Percentiles rank a stretch among this genome's conserved stretches.
Conservation (phyloP, 2,113 vertebrate species). For the Chitala chitala region DNA sequence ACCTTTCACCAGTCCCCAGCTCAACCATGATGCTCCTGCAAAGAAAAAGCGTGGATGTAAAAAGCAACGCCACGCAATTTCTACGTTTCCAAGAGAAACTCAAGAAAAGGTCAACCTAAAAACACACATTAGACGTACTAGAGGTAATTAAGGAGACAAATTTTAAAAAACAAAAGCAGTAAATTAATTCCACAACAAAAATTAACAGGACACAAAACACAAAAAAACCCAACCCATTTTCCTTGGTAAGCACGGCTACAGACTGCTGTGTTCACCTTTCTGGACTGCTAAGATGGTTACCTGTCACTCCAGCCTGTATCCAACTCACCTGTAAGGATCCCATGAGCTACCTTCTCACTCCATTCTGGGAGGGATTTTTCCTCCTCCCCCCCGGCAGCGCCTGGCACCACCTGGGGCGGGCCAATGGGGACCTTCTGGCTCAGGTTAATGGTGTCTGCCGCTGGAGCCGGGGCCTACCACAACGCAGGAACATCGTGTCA, state of each 20-base stretch:
- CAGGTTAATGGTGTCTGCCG: slow-evolving; percentile 72
- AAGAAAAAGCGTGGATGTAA: slow-evolving; percentile 15
- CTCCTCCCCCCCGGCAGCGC: background rate
- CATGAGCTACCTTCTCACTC: slow-evolving; percentile 91
- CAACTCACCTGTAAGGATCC: slow-evolving; percentile 83
- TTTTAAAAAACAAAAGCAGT: too few relatives aligned
- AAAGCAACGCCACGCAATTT: background rate
- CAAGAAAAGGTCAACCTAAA: too few relatives aligned
- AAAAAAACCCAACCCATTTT: too few relatives aligned
- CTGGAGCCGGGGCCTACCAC: slow-evolving; percentile 69
- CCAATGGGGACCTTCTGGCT: slow-evolving; percentile 71
- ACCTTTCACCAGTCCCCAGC: slow-evolving; percentile 91
- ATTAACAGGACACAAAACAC: too few relatives aligned
- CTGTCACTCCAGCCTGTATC: too few relatives aligned
- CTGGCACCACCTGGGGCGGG: slow-evolving; percentile 53
- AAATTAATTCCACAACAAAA: too few relatives aligned
- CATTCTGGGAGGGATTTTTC: slow-evolving; percentile 76
- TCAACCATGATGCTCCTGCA: slow-evolving; percentile 95
- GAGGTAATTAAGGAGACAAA: too few relatives aligned
- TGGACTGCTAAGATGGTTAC: background rate
- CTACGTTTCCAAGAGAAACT: background rate
- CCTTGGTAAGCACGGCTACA: background rate
- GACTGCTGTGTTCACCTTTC: background rate
- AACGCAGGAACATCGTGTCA: slow-evolving; percentile 14
- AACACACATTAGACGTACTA: too few relatives aligned